Evolutionary conservation across 2,113 vertebrate species (phyloP).

Genomic region (Galbula dea): DNA sequence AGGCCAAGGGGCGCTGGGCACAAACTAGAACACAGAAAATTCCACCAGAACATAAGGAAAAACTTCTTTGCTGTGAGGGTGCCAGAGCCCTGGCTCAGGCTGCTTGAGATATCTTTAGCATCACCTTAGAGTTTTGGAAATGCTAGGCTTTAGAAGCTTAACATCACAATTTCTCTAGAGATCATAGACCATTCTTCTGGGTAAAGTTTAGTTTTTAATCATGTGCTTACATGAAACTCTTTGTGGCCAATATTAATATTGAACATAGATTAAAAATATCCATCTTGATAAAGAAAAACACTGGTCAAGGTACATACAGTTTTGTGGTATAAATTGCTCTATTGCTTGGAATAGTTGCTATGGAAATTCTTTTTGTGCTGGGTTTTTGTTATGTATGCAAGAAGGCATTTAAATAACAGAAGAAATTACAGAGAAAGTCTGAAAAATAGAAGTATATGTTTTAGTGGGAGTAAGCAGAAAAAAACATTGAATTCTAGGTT

Average conservation of each 20-base stretch:
- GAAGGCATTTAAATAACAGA: slow-evolving; percentile 8
- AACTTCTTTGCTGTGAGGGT: too few relatives aligned
- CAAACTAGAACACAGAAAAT: too few relatives aligned
- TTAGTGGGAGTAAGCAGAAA: neutral
- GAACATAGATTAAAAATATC: neutral
- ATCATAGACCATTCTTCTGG: neutral
- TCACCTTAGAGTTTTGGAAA: neutral
- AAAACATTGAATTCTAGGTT: neutral
- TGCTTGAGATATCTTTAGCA: neutral
- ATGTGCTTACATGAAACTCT: neutral
- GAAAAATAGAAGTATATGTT: neutral
- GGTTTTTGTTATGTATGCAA: neutral
- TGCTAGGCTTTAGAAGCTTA: neutral
- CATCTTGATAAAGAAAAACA: neutral
- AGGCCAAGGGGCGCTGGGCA: too few relatives aligned
- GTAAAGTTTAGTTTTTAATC: neutral
- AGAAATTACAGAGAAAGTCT: neutral
- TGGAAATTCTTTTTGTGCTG: neutral
- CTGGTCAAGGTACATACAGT: neutral
- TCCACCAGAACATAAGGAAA: too few relatives aligned
- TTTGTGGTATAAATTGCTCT: neutral
- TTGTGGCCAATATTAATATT: neutral
- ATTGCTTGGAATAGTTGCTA: slow-evolving; percentile 30
- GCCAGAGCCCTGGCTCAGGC: too few relatives aligned
- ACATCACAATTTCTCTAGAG: neutral